Conservation (phyloP, 2,888 invertebrate genomes). For the Apodemia hepburni region DNA sequence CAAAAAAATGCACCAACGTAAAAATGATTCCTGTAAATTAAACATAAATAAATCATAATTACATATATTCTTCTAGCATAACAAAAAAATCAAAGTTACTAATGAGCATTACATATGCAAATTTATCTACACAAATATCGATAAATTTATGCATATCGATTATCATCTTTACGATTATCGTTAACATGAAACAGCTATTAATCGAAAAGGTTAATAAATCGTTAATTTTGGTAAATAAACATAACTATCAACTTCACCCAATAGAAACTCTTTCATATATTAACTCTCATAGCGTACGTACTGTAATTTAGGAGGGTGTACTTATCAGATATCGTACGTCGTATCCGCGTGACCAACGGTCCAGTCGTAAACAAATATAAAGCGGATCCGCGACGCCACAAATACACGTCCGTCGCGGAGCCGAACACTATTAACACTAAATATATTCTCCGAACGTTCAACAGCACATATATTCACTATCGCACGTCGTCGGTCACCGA, state of each 20-base stretch:
- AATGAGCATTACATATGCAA: too few relatives aligned
- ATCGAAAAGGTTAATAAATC: slow-evolving; percentile 52
- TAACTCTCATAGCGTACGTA: slow-evolving; percentile 70
- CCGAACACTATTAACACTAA: slow-evolving; percentile 66
- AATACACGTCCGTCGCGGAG: slow-evolving; percentile 37
- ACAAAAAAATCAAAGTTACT: too few relatives aligned
- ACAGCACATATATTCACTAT: slow-evolving; percentile 80
- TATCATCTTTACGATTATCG: neutral
- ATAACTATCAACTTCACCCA: slow-evolving; percentile 68
- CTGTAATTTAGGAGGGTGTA: slow-evolving; percentile 68
- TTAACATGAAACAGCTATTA: neutral
- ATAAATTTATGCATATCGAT: neutral
- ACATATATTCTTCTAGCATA: too few relatives aligned
- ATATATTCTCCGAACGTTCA: slow-evolving; percentile 76
- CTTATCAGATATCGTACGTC: slow-evolving; percentile 65
- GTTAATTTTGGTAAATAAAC: slow-evolving; percentile 75
- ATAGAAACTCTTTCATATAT: slow-evolving; percentile 76
- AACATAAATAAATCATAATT: too few relatives aligned
- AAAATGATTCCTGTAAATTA: too few relatives aligned
- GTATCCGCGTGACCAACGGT: slow-evolving; percentile 72
- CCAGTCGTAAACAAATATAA: slow-evolving; percentile 61
- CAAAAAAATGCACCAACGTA: too few relatives aligned
- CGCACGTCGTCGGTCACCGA: slow-evolving; percentile 72
- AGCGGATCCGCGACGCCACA: slow-evolving; percentile 41
- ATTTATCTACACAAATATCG: too few relatives aligned